Base-by-base conservation (phyloP, 2,113 vertebrate genomes). In the Clarias macrocephalus region DNA sequence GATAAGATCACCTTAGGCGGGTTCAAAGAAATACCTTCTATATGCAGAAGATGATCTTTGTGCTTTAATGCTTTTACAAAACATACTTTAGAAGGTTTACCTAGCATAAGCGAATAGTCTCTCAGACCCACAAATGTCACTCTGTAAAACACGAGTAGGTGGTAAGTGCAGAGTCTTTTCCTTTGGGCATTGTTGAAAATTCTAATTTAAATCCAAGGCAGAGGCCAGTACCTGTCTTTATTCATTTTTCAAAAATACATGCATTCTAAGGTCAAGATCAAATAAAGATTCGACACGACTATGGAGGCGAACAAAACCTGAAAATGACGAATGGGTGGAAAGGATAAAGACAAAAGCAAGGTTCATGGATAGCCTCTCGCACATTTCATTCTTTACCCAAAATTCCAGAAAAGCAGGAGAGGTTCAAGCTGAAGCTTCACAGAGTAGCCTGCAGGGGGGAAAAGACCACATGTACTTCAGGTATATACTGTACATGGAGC, bases 391-490 rank as follows among this genome's bases (percentile, higher is more conserved):
- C 4, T 54, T 28, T 18, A 15, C 12, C 15, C 11, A 30, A 12
- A 68, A 13, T 2, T 59, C 13, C 18, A 25, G 42, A 85, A 66
- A 33, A 66, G n/a, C 48, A 3, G 3, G 3, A 56, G 19, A 57
- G 77, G 18, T 70, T 33, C 15, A n/a, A 70, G 52, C 48, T 80
- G 66, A 70, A 57, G 57, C 30, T 63, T 57, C 76, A 81, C 85
- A 68, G 77, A 5, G 9, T 75, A 48, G 37, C 86, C 42, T 82
- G 42, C n/a, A 72, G 80, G 68, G 68, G 80, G 68, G 68, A 59
- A 23, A 59, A 37, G 37, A 82, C 56, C 57, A 75, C 37, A 56
- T 62, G 37, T 37, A 73, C 52, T 87, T 87, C 21, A 23, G 30
- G 57, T 48, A 60, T 77, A 52, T 76, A 42, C 42, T 5, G 42